Conservation (phyloP, 2,888 invertebrate species). For the Drosophila lacicola region DNA sequence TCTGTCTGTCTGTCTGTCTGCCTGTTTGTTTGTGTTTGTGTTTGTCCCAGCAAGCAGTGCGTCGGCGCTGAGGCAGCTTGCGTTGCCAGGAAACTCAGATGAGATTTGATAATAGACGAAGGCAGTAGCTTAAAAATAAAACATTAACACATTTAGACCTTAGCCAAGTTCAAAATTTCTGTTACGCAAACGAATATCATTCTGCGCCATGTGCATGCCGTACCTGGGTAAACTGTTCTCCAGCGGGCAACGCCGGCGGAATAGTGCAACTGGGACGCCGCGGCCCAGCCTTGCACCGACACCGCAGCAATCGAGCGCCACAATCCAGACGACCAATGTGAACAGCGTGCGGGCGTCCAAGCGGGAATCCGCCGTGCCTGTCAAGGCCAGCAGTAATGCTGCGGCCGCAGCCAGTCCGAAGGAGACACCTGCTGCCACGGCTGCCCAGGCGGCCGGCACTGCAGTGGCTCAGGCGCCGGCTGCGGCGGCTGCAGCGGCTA, state of each 20-base stretch:
- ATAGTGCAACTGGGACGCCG: conserved; percentile 20
- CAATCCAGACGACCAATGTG: conserved; percentile 12
- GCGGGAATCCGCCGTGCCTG: background rate
- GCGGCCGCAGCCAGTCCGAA: background rate
- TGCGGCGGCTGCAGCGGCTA: no score
- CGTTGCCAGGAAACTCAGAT: background rate
- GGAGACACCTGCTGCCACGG: background rate
- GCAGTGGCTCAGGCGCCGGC: background rate
- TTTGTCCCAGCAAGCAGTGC: conserved; percentile 4
- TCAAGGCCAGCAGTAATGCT: background rate
- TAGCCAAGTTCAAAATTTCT: conserved; percentile 19
- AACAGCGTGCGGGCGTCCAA: background rate
- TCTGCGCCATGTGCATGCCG: conserved; percentile 56
- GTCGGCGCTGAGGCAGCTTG: background rate
- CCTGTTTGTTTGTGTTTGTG: background rate
- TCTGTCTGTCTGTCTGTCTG: background rate
- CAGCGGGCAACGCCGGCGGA: conserved; percentile 22
- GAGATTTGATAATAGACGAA: background rate
- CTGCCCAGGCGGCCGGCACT: background rate
- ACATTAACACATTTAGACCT: conserved; percentile 4
- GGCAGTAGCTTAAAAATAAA: background rate
- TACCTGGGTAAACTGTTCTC: conserved; percentile 54
- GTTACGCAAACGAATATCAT: conserved; percentile 8
- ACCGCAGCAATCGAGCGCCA: conserved; percentile 44
- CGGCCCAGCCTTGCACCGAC: conserved; percentile 44